These are phyloP conservation scores for Champsocephalus esox DNA, from an alignment of 2,797 vertebrate species.

Conservation along the genomic window DNA sequence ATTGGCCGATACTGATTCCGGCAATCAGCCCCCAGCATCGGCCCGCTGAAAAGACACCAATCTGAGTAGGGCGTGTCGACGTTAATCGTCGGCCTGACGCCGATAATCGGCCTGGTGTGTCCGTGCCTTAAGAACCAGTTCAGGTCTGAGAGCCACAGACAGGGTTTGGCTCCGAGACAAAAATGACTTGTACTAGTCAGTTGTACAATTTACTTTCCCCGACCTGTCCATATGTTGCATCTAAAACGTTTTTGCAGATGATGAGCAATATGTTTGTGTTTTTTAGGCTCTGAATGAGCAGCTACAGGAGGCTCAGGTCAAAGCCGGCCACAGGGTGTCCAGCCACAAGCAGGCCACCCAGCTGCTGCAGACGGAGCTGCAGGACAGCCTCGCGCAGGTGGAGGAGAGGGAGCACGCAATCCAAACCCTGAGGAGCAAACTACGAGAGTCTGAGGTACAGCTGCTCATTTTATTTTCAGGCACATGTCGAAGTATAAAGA, in stretches of 20 bases:
- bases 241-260: neutral
- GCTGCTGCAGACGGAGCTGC: constrained; percentile 84
- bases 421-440: constrained; percentile 56
- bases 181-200: neutral
- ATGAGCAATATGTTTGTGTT: neutral
- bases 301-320: constrained; percentile 74
- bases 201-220: neutral
- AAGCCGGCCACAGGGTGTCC: constrained; percentile 61
- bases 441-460: constrained; percentile 72
- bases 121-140: neutral
- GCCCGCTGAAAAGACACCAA: too few species aligned
- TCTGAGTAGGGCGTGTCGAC: too few species aligned
- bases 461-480: neutral
- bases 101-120: too few species aligned
- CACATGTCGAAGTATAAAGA: neutral
- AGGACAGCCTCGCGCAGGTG: constrained; percentile 63
- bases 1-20: too few species aligned
- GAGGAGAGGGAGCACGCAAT: constrained; percentile 77
- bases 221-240: neutral
- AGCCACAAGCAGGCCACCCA: constrained; percentile 80
- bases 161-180: neutral
- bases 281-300: constrained; percentile 70
- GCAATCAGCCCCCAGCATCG: too few species aligned
- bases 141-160: neutral
- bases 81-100: too few species aligned